Evolutionary conservation across 2,113 vertebrate species (phyloP).

Genomic region (Vulpes vulpes): DNA sequence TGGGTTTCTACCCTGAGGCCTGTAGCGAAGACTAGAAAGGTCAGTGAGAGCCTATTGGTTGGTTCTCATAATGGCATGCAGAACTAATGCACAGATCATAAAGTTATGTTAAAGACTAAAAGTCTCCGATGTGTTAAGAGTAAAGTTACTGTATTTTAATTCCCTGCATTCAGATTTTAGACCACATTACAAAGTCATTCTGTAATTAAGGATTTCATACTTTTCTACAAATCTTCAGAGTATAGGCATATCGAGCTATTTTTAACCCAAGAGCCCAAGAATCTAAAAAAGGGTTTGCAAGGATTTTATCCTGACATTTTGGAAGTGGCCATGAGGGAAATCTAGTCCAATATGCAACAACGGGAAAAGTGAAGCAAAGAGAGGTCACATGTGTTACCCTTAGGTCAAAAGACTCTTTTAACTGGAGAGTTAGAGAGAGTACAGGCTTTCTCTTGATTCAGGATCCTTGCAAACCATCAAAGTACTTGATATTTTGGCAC

Average conservation of each 20-base stretch:
- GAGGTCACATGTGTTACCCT: not conserved
- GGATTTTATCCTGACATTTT: not conserved
- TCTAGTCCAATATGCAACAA: not conserved
- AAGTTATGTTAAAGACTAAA: not conserved
- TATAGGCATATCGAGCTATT: not conserved
- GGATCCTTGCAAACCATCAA: not conserved
- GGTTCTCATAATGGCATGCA: not conserved
- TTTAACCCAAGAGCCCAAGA: not conserved
- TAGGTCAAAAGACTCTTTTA: not conserved
- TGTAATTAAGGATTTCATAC: conserved; percentile 8
- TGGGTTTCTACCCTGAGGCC: not conserved
- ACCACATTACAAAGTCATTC: not conserved
- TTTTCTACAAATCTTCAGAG: conserved; percentile 17
- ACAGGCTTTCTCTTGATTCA: not conserved
- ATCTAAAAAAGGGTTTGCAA: not conserved
- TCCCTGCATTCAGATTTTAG: not conserved
- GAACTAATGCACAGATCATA: not conserved
- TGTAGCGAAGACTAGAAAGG: not conserved
- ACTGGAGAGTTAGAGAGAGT: not conserved
- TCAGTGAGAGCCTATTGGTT: no score
- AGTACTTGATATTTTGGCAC: not conserved
- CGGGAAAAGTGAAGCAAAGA: not conserved
- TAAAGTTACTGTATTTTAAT: not conserved
- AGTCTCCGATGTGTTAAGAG: not conserved
- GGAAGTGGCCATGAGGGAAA: not conserved